Percentiles rank a stretch among this genome's conserved stretches.
phyloP scores from a whole-genome alignment of 2,797 vertebrate species.

The Hipposideros larvatus region DNA sequence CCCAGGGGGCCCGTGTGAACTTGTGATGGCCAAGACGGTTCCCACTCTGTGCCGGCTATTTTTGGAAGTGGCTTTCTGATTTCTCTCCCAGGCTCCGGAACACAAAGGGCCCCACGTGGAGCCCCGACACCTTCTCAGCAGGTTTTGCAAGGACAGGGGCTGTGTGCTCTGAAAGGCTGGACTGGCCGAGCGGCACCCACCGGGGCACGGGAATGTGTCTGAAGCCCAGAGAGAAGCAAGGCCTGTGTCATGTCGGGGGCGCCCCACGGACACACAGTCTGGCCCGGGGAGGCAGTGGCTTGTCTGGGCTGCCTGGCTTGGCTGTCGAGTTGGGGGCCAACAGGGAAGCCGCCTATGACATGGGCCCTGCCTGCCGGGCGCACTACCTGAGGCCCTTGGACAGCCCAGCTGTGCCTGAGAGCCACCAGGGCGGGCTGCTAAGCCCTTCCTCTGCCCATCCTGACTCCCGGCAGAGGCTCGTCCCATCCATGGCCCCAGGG shows the following conservation, averaged over 20 bases:
- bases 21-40: not conserved
- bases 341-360: fast-evolving
- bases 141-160: not conserved
- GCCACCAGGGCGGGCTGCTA: fast-evolving
- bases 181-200: fast-evolving
- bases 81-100: not conserved
- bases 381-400: fast-evolving
- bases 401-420: not conserved
- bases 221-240: not conserved
- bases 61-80: conserved; percentile 63
- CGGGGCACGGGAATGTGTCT: fast-evolving
- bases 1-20: not conserved
- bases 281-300: not conserved
- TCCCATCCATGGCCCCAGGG: fast-evolving
- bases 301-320: not conserved
- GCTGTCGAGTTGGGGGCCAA: not conserved
- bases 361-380: fast-evolving
- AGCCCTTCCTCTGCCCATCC: not conserved
- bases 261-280: not conserved
- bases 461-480: no score
- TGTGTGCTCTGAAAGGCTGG: fast-evolving
- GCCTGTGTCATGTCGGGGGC: fast-evolving
- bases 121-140: no score
- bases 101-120: not conserved
- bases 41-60: conserved; percentile 11